Conservation (phyloP, 2,888 invertebrate genomes). For the Sabatieria punctata region DNA sequence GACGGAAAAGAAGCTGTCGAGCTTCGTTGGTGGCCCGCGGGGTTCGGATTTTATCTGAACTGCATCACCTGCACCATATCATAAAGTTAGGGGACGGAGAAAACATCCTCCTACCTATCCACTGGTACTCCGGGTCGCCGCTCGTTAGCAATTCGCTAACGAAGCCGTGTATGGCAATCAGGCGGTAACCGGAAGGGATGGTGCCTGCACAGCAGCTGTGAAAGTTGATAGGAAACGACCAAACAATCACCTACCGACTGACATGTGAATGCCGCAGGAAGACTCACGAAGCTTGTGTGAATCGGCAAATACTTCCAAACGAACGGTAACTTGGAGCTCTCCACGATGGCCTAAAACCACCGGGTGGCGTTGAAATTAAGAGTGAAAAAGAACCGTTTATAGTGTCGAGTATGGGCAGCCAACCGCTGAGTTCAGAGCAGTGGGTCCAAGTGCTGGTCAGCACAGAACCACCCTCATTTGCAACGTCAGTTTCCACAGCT, state of each 20-base stretch:
- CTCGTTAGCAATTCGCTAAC: constrained; percentile 42
- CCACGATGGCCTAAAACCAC: constrained; percentile 67
- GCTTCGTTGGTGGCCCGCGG: constrained; percentile 93
- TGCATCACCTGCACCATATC: no score
- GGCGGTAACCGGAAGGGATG: constrained; percentile 72
- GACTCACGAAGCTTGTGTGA: constrained; percentile 88
- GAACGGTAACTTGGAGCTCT: constrained; percentile 81
- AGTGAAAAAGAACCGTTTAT: constrained; percentile 41
- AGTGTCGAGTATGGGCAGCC: constrained; percentile 96
- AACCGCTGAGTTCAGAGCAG: constrained; percentile 41
- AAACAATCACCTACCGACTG: no score
- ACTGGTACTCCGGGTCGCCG: constrained; percentile 94
- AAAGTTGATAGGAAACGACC: no score
- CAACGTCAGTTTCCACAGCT: no score
- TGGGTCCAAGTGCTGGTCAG: neutral
- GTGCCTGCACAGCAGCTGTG: no score
- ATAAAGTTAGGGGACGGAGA: no score
- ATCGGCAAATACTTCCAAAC: constrained; percentile 85
- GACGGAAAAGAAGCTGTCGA: constrained; percentile 80
- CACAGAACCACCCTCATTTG: no score
- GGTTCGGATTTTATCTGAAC: constrained; percentile 93
- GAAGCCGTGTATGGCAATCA: constrained; percentile 75
- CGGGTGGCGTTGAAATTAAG: neutral
- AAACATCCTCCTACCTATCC: no score
- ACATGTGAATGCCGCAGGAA: constrained; percentile 88